phyloP scores from a whole-genome alignment of 2,797 vertebrate genomes.

The Valencia hispanica region DNA sequence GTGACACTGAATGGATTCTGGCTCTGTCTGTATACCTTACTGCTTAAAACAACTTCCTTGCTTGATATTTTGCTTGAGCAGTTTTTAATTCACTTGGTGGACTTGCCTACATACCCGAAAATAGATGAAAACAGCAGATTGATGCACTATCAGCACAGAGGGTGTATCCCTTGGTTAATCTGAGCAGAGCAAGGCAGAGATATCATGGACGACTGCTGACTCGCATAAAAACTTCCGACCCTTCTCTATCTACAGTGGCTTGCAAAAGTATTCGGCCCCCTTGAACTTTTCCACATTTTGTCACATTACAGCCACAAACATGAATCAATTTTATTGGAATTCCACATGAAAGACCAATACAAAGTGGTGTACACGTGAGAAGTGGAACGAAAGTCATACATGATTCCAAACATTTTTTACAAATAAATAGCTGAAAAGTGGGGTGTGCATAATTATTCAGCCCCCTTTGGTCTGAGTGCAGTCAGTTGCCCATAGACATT shows the following conservation, averaged over 20 bases:
- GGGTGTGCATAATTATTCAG: too few species aligned
- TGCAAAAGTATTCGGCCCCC: too few species aligned
- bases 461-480: too few species aligned
- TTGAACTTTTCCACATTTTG: too few species aligned
- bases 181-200: conserved; percentile 68
- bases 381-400: too few species aligned
- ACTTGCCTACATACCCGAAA: conserved; percentile 52
- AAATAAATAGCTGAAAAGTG: too few species aligned
- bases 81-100: conserved; percentile 70
- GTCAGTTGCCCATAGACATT: too few species aligned
- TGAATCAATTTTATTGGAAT: too few species aligned
- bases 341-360: too few species aligned
- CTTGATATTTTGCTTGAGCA: conserved; percentile 67
- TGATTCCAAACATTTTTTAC: too few species aligned
- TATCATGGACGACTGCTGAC: conserved; percentile 62
- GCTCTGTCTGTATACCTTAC: neutral
- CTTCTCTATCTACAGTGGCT: conserved; percentile 73
- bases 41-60: conserved; percentile 35
- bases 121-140: conserved; percentile 71
- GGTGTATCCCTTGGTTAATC: conserved; percentile 61
- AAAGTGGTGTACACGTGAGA: too few species aligned
- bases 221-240: conserved; percentile 41
- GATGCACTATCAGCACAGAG: conserved; percentile 62
- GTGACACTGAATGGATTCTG: neutral
- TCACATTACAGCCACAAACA: too few species aligned